phyloP scores from a whole-genome alignment of 2,888 invertebrate species.

The Rambutsinella grinnellia region DNA sequence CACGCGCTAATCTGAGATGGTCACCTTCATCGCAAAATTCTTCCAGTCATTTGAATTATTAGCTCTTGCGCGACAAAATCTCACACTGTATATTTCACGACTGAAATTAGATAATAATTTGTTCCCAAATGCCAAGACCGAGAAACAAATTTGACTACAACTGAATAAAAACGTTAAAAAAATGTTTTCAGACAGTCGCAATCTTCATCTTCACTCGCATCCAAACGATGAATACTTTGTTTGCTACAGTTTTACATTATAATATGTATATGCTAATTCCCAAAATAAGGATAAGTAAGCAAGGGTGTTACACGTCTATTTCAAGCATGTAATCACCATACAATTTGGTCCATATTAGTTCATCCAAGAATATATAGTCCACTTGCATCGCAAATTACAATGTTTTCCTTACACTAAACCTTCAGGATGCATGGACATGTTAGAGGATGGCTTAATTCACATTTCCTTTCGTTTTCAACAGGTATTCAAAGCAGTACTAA shows the following conservation, averaged over 20 bases:
- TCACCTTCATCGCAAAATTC: no score
- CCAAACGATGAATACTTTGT: not conserved
- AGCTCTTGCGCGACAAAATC: no score
- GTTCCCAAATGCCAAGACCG: no score
- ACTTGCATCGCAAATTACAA: no score
- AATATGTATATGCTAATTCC: not conserved
- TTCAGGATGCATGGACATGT: not conserved
- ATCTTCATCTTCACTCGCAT: not conserved
- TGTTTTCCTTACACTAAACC: no score
- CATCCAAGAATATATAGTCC: no score
- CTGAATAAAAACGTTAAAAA: not conserved
- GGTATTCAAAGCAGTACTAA: not conserved
- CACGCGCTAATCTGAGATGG: no score
- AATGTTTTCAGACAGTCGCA: not conserved
- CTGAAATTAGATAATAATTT: no score
- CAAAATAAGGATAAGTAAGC: not conserved
- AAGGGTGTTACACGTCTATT: not conserved
- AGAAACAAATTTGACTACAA: no score
- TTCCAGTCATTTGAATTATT: no score
- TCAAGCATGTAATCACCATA: not conserved
- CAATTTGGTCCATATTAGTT: no score
- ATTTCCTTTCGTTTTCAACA: slow-evolving; percentile 12
- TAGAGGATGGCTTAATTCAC: not conserved
- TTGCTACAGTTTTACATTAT: not conserved
- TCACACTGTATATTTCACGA: no score